Conservation (phyloP, 2,797 vertebrate species). For the Glyptemys insculpta region DNA sequence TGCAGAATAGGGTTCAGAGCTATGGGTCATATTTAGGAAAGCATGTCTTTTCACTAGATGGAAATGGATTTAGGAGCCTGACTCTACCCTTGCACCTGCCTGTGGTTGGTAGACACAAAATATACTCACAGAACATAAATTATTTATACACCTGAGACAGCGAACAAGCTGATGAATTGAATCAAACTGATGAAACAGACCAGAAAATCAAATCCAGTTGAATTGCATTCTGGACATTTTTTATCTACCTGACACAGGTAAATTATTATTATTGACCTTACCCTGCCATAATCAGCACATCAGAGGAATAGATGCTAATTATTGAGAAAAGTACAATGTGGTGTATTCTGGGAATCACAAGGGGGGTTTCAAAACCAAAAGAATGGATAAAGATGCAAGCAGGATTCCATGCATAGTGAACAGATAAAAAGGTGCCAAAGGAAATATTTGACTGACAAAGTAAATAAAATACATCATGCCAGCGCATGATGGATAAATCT, state of each 20-base stretch:
- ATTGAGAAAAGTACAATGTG: background rate
- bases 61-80: background rate
- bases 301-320: background rate
- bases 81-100: background rate
- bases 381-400: background rate
- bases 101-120: background rate
- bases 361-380: background rate
- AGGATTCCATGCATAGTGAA: background rate
- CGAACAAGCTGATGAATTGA: background rate
- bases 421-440: background rate
- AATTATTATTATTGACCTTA: too few species aligned
- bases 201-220: background rate
- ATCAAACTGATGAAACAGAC: background rate
- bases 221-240: background rate
- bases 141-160: background rate
- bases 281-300: background rate
- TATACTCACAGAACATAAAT: background rate
- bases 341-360: background rate
- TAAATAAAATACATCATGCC: background rate
- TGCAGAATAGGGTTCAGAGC: accelerated
- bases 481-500: background rate
- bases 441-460: background rate
- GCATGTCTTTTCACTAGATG: background rate
- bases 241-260: background rate
- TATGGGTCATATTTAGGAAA: background rate